These are phyloP conservation scores for Nipponia nippon DNA, from an alignment of 2,113 vertebrate species.

Conservation along the genomic window DNA sequence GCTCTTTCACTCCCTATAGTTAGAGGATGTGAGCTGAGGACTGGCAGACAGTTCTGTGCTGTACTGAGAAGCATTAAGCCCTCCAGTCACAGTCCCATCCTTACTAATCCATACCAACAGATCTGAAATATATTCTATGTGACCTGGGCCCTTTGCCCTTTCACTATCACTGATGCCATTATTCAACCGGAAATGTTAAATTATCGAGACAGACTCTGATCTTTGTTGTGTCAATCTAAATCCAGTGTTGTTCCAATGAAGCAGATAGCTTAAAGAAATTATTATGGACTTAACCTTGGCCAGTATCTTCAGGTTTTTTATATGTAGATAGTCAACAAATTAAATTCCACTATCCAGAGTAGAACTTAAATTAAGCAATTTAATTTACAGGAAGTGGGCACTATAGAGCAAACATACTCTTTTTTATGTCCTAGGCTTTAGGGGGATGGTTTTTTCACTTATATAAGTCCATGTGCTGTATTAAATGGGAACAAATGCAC, in stretches of 20 bases:
- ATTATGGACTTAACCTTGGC: background rate
- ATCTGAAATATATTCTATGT: constrained; percentile 4
- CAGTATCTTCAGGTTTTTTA: background rate
- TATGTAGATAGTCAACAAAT: background rate
- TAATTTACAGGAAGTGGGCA: background rate
- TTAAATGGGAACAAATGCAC: background rate
- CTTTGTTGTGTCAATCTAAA: background rate
- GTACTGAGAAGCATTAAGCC: background rate
- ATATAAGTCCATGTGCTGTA: background rate
- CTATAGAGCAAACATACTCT: fast-evolving
- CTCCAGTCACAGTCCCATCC: background rate
- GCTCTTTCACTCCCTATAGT: background rate
- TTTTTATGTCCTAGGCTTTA: background rate
- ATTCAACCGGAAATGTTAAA: constrained; percentile 25
- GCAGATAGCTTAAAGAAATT: background rate
- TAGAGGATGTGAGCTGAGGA: background rate
- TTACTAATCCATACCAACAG: constrained; percentile 2
- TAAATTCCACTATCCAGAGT: background rate
- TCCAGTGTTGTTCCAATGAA: background rate
- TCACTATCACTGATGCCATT: background rate
- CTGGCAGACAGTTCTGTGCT: background rate
- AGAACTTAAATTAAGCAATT: background rate
- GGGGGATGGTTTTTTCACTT: background rate
- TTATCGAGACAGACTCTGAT: background rate
- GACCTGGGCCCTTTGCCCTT: background rate